Evolutionary conservation across 2,888 invertebrate species (phyloP).

Genomic region (Oxycera nigricornis): DNA sequence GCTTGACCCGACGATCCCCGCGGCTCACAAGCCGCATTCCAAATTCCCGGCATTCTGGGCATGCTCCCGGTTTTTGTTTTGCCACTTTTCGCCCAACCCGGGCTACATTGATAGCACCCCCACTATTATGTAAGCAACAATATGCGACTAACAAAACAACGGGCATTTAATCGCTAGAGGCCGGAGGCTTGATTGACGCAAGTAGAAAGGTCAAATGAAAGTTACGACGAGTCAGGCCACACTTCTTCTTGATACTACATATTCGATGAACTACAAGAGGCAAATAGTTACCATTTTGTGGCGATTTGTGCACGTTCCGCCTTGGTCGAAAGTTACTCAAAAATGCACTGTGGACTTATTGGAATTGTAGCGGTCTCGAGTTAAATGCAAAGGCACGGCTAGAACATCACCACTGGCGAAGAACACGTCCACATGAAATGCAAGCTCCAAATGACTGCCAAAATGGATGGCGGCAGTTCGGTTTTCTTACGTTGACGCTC

Average conservation of each 20-base stretch:
- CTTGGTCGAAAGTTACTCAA: not conserved
- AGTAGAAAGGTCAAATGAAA: conserved; percentile 28
- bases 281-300: conserved; percentile 23
- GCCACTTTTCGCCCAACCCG: not conserved
- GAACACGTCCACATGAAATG: not conserved
- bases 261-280: no score
- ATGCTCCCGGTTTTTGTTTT: not conserved
- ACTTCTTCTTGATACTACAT: not conserved
- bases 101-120: not conserved
- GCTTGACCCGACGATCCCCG: not conserved
- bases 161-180: not conserved
- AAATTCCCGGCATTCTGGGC: not conserved
- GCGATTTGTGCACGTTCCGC: not conserved
- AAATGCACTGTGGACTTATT: not conserved
- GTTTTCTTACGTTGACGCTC: no score
- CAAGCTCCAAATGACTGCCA: not conserved
- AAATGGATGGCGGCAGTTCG: no score
- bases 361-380: not conserved
- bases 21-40: not conserved
- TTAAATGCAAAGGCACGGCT: conserved; percentile 13
- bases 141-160: not conserved
- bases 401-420: not conserved
- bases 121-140: not conserved
- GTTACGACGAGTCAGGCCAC: not conserved
- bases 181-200: not conserved